Evolutionary conservation across 2,888 invertebrate species (phyloP).

Genomic region (Biston stratarius): DNA sequence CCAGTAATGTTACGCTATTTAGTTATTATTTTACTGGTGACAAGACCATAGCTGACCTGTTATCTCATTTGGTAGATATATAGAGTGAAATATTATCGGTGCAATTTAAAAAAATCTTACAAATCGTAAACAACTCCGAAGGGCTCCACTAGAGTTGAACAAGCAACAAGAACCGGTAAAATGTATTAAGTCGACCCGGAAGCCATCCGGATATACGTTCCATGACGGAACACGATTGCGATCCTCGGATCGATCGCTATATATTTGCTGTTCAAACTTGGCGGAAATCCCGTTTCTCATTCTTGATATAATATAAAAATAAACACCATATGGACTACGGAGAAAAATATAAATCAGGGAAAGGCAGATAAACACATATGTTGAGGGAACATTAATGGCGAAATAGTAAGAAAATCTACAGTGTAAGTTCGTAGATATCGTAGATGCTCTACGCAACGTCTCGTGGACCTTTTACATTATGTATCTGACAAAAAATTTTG

Average conservation of each 20-base stretch:
- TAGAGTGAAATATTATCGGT: too few species aligned
- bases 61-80: too few species aligned
- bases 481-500: neutral
- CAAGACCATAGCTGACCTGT: too few species aligned
- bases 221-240: conserved; percentile 17
- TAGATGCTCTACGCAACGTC: conserved; percentile 14
- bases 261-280: conserved; percentile 37
- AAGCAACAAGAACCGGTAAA: conserved; percentile 4
- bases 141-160: neutral
- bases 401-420: neutral
- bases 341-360: conserved; percentile 8
- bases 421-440: neutral
- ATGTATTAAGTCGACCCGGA: conserved; percentile 18
- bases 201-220: conserved; percentile 15
- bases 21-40: too few species aligned
- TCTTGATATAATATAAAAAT: conserved; percentile 29
- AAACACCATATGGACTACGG: conserved; percentile 16
- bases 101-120: too few species aligned
- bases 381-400: neutral
- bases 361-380: neutral
- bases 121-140: neutral
- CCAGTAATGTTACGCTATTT: too few species aligned
- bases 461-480: neutral
- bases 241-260: conserved; percentile 6
- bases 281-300: conserved; percentile 28